Evolutionary conservation across 2,113 vertebrate species (phyloP).

Genomic region (Caranx melampygus): DNA sequence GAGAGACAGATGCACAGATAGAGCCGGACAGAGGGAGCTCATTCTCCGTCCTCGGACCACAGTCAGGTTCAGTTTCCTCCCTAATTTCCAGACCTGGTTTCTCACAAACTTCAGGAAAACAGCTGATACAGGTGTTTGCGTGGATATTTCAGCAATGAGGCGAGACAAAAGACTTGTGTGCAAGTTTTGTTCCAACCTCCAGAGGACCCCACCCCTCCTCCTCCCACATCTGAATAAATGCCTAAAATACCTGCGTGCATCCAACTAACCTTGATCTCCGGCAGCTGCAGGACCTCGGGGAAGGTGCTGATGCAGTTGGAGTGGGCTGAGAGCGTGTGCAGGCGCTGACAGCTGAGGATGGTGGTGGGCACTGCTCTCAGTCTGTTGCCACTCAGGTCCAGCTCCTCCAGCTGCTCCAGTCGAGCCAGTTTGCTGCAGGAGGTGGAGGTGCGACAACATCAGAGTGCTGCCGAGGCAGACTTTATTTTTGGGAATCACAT

Average conservation of each 20-base stretch:
- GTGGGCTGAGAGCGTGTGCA: conserved; percentile 95
- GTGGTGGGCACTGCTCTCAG: conserved; percentile 95
- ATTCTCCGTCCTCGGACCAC: neutral
- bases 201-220: neutral
- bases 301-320: conserved; percentile 95
- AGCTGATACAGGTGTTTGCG: neutral
- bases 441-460: neutral
- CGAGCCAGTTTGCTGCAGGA: conserved; percentile 94
- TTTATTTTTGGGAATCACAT: conserved; percentile 13
- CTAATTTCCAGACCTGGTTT: neutral
- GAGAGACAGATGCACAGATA: neutral
- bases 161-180: neutral
- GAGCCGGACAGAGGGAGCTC: neutral
- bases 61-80: neutral
- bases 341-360: conserved; percentile 90
- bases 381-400: conserved; percentile 96
- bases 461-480: neutral
- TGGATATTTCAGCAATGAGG: neutral
- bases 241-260: neutral
- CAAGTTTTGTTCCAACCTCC: neutral
- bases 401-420: conserved; percentile 95
- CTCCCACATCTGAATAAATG: neutral
- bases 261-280: conserved; percentile 91
- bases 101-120: neutral
- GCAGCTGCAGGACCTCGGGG: conserved; percentile 95